Conservation (phyloP, 2,797 vertebrate species). For the Poecilia picta region DNA sequence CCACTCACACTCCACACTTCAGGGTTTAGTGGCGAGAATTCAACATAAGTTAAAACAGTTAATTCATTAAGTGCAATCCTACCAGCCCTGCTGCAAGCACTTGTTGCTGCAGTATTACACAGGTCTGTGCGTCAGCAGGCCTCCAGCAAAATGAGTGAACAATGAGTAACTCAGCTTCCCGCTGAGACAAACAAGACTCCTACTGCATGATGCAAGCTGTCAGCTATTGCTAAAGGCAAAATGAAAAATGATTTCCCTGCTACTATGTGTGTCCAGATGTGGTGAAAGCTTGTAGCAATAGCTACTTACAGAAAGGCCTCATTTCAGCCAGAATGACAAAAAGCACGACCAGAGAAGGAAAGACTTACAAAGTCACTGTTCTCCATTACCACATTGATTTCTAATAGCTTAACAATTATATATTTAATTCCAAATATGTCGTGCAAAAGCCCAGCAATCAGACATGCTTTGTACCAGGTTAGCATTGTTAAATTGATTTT, state of each 20-base stretch:
- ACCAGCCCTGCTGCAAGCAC: neutral
- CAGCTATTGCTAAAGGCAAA: slow-evolving; percentile 7
- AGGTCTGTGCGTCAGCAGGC: slow-evolving; percentile 24
- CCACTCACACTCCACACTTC: neutral
- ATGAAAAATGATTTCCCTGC: neutral
- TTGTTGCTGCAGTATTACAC: neutral
- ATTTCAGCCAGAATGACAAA: neutral
- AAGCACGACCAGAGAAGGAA: neutral
- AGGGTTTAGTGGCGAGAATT: neutral
- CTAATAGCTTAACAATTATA: neutral
- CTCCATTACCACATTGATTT: neutral
- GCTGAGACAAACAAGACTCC: slow-evolving; percentile 12
- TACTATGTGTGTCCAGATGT: neutral
- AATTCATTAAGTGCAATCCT: slow-evolving; percentile 1
- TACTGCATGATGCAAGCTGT: slow-evolving; percentile 16
- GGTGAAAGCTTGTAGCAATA: neutral
- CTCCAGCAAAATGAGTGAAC: slow-evolving; percentile 9
- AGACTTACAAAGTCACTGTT: neutral
- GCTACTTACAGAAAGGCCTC: neutral
- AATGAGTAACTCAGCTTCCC: slow-evolving; percentile 14
- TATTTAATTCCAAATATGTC: neutral
- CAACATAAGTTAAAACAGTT: neutral
- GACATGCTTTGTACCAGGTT: neutral
- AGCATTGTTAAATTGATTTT: neutral
- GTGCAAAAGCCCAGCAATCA: neutral